These are phyloP conservation scores for Eueremaeus valkanovi DNA, from an alignment of 2,888 invertebrate species.

Conservation along the genomic window DNA sequence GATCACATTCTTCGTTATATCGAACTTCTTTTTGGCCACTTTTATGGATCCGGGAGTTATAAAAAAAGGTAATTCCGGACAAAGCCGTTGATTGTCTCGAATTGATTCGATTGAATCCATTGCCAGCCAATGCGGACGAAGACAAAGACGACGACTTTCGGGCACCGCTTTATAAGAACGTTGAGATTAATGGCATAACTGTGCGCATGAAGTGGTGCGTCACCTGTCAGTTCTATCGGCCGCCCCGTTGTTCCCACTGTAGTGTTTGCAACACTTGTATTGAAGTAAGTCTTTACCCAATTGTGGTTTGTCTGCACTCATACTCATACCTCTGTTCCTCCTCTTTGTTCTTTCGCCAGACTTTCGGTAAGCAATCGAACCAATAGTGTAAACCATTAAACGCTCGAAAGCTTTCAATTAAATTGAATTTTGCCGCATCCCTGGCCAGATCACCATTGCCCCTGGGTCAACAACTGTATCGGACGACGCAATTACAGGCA, in stretches of 20 bases:
- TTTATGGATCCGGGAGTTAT: conserved; percentile 99
- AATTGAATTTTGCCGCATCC: too few relatives aligned
- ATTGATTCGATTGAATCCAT: too few relatives aligned
- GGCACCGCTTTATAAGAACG: conserved; percentile 91
- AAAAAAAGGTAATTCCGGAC: conserved; percentile 72
- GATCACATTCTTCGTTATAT: conserved; percentile 92
- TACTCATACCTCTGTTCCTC: too few relatives aligned
- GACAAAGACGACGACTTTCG: conserved; percentile 95
- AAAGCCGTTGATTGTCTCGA: too few relatives aligned
- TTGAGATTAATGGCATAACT: conserved; percentile 96
- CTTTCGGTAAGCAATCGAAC: too few relatives aligned
- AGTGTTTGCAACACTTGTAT: conserved; percentile 98
- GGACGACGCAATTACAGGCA: conserved; percentile 95
- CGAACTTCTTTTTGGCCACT: conserved; percentile 97
- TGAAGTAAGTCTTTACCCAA: conserved; percentile 58
- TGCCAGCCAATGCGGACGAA: conserved; percentile 88
- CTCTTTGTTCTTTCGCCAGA: too few relatives aligned
- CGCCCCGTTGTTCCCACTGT: conserved; percentile 98
- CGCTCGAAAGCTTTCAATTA: too few relatives aligned
- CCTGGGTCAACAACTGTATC: conserved; percentile 96
- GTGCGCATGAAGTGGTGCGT: conserved; percentile 99
- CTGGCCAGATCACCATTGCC: conserved; percentile 99
- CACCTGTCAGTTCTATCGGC: conserved; percentile 98
- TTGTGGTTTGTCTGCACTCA: too few relatives aligned
- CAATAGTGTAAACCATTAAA: too few relatives aligned